These are phyloP conservation scores for Lithophane socia DNA, from an alignment of 2,888 invertebrate species.

Conservation along the genomic window DNA sequence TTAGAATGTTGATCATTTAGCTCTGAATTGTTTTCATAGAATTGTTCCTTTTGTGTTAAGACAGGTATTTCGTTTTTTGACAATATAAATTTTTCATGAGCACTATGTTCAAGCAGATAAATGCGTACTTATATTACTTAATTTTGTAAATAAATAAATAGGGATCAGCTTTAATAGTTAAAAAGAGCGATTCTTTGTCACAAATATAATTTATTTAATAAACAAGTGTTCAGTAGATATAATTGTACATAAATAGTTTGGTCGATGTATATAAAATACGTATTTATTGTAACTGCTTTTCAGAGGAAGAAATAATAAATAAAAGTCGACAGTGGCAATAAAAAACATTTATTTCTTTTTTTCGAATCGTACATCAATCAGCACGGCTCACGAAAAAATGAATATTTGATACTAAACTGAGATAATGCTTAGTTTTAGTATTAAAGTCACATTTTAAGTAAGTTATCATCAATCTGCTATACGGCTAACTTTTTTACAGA, in stretches of 20 bases:
- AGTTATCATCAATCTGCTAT: conserved; percentile 47
- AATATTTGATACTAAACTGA: conserved; percentile 62
- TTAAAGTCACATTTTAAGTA: conserved; percentile 61
- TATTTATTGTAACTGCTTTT: conserved; percentile 85
- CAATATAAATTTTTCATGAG: background rate
- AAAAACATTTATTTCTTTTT: conserved; percentile 86
- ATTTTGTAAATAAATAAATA: conserved; percentile 70
- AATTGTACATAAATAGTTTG: conserved; percentile 73
- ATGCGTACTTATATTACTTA: conserved; percentile 14
- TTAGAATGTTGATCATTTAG: background rate
- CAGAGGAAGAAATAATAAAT: conserved; percentile 83
- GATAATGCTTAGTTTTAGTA: conserved; percentile 47
- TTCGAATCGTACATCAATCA: conserved; percentile 66
- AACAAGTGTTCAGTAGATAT: conserved; percentile 82
- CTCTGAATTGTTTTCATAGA: background rate
- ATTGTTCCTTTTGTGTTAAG: conserved; percentile 8
- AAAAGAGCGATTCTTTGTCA: conserved; percentile 68
- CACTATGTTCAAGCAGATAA: conserved; percentile 28
- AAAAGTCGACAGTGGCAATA: conserved; percentile 86
- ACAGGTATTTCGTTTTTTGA: background rate
- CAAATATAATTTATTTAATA: conserved; percentile 70
- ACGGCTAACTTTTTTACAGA: conserved; percentile 36
- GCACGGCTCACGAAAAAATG: conserved; percentile 60
- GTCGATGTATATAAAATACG: conserved; percentile 71
- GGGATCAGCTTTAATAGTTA: conserved; percentile 85